Evolutionary conservation across 2,797 vertebrate species (phyloP), one percentile per base, ranked within the genome.

Genomic region (Enteromius paludinosus): DNA sequence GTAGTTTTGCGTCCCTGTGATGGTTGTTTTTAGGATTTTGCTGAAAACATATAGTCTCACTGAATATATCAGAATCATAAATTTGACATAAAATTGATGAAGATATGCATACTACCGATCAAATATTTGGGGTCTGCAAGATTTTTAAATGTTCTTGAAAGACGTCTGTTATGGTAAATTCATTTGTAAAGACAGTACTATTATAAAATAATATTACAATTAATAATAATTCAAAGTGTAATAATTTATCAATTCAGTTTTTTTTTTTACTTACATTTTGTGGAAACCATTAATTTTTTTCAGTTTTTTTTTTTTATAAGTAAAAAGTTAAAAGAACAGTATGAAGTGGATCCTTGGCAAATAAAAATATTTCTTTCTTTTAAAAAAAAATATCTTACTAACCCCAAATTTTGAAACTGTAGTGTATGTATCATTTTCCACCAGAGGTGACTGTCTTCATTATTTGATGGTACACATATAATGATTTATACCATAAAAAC

Each of bases 1-100:
- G 47, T 38, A 72, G 69, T 47, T 33, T 64, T 64, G 20, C n/a
- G 20, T 72, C 74, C 23, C 52, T 15, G 7, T 71, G n/a, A 41
- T 59, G 17, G 68, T 25, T 47, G 23, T 12, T 41, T 18, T 38
- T 28, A 30, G 45, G 18, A 28, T 59, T 33, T 59, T 17, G 7
- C 35, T 47, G 17, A 33, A 49, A 38, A 33, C 25, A 56, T n/a
- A 72, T 54, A 25, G 20, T 25, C 7, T 59, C 52, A 17, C 66
- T 45, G n/a, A 47, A 14, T 65, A 30, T 28, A 15, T 38, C 10
- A 45, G 15, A 8, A 47, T 47, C 25, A 3, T 28, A 70, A 71
- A 1, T 20, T 43, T 70, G 9, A 47, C 4, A n/a, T 69, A 68
- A 41, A 68, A 20, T 23, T 43, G 66, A 70, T 43, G 15, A 56